phyloP scores from a whole-genome alignment of 1,140 invertebrate genomes.

The Drosophila sechellia region DNA sequence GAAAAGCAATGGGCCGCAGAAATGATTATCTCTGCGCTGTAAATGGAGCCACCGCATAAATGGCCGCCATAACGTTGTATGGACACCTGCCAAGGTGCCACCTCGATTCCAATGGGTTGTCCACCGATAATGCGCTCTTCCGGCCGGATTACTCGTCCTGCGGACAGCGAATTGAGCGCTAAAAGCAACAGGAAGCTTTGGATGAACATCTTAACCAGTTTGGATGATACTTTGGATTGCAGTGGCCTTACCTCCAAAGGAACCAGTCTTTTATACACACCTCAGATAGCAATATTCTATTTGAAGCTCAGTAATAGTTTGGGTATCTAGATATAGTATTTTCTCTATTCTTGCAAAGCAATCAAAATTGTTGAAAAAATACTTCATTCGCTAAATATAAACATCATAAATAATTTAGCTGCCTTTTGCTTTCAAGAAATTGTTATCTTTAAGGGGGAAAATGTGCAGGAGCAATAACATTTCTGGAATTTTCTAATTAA shows the following conservation, averaged over 20 bases:
- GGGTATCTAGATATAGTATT: no score
- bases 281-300: not conserved
- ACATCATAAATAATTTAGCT: no score
- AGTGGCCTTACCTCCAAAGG: not conserved
- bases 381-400: no score
- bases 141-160: not conserved
- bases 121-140: not conserved
- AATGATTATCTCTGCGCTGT: not conserved
- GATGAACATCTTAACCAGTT: conserved; percentile 4
- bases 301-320: no score
- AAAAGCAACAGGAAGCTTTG: not conserved
- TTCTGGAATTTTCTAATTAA: no score
- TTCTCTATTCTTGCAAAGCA: no score
- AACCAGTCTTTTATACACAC: not conserved
- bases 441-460: no score
- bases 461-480: no score
- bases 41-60: not conserved
- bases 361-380: no score
- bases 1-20: not conserved
- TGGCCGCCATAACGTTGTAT: not conserved
- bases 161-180: not conserved
- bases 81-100: conserved; percentile 7
- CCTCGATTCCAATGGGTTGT: not conserved
- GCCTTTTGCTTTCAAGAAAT: no score
- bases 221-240: not conserved